Conservation (phyloP, 2,797 vertebrate genomes). For the Microcaecilia unicolor region DNA sequence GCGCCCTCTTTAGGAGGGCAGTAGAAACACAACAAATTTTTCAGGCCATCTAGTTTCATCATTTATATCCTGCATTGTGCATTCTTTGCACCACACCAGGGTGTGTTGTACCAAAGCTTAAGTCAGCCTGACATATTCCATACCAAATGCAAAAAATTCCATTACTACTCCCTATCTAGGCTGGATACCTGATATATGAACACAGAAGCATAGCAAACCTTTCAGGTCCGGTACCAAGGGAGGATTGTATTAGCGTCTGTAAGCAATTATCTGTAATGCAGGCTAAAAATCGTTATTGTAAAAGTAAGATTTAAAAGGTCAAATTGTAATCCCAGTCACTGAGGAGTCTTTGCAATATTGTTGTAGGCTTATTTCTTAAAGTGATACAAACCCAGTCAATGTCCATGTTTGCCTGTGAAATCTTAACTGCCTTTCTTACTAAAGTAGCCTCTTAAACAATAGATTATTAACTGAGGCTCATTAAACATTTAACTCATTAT, state of each 20-base stretch:
- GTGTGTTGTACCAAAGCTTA: too few relatives aligned
- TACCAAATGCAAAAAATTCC: slow-evolving; percentile 18
- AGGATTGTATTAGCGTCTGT: slow-evolving; percentile 74
- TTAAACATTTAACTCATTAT: too few relatives aligned
- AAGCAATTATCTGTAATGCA: slow-evolving; percentile 82
- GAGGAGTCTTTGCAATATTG: slow-evolving; percentile 17
- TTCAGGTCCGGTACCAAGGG: slow-evolving; percentile 53
- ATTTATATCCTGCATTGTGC: too few relatives aligned
- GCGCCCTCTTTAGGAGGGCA: too few relatives aligned
- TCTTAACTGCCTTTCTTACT: too few relatives aligned
- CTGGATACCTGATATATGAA: slow-evolving; percentile 55
- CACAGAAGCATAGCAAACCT: slow-evolving; percentile 50
- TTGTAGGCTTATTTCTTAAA: slow-evolving; percentile 12
- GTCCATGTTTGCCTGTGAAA: slow-evolving; percentile 17
- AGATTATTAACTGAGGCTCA: too few relatives aligned
- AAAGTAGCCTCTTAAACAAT: too few relatives aligned
- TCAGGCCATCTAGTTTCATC: too few relatives aligned
- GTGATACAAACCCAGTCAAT: slow-evolving; percentile 14
- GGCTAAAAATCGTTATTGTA: slow-evolving; percentile 77
- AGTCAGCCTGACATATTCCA: too few relatives aligned
- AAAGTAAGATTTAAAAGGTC: slow-evolving; percentile 68
- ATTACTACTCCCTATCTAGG: slow-evolving; percentile 22
- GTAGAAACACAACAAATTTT: too few relatives aligned
- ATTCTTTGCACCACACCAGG: too few relatives aligned
- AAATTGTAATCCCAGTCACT: slow-evolving; percentile 43